Conservation (phyloP, 2,888 invertebrate species). For the Oxystoma pomonae region DNA sequence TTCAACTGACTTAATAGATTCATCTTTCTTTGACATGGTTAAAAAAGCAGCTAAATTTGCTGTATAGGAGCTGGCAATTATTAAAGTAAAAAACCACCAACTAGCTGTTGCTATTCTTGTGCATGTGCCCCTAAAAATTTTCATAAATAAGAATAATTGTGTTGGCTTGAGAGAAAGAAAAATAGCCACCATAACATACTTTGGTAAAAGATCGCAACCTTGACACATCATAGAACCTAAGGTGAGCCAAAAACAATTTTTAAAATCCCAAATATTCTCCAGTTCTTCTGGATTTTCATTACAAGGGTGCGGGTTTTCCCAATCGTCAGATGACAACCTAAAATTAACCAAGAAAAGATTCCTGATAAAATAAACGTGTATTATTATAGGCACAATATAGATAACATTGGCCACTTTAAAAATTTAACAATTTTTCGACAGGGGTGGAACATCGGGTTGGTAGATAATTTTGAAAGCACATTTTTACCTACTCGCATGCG, state of each 20-base stretch:
- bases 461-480: too few relatives aligned
- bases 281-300: constrained; percentile 80
- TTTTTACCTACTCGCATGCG: too few relatives aligned
- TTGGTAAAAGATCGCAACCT: constrained; percentile 88
- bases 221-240: constrained; percentile 91
- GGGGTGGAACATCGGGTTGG: too few relatives aligned
- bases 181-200: constrained; percentile 54
- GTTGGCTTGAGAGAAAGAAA: too few relatives aligned
- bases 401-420: too few relatives aligned
- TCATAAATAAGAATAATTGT: not conserved
- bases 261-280: constrained; percentile 84
- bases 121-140: constrained; percentile 68
- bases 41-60: constrained; percentile 92
- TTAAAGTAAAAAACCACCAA: constrained; percentile 90
- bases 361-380: too few relatives aligned
- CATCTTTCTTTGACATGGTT: constrained; percentile 83
- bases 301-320: constrained; percentile 92
- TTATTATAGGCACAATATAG: too few relatives aligned
- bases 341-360: constrained; percentile 27
- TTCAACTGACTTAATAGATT: constrained; percentile 84
- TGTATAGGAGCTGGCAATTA: constrained; percentile 90
- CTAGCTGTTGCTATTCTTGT: constrained; percentile 83
- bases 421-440: not conserved
- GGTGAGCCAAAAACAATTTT: constrained; percentile 92
- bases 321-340: constrained; percentile 85